Evolutionary conservation across 2,888 invertebrate species (phyloP), one percentile per base, ranked within the genome.

Genomic region (Quadriops clusia): DNA sequence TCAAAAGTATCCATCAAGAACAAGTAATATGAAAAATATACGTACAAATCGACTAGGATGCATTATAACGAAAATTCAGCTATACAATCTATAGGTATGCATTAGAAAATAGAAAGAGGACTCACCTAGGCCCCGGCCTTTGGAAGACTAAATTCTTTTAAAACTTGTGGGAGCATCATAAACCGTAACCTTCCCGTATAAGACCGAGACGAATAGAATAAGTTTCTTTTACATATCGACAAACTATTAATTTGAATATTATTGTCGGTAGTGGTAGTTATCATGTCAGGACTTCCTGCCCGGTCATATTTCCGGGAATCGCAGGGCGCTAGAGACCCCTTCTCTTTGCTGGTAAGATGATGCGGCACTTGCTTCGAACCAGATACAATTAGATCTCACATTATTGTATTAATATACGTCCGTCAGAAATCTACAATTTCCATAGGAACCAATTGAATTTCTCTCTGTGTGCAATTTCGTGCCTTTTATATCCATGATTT

Each of bases 241-340:
- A 34, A 38, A 36, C 39, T 44, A 44, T 46, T 44, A 46, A 44
- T 46, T 46, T 46, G 44, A 46, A 45, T 43, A 45, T 41, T 45
- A 40, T 43, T 41, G 44, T 45, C 42, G 40, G 38, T 40, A 38
- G 35, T 43, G 41, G 41, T 42, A 41, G 42, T 45, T 44, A 43
- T 37, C 41, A 36, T 43, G 43, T 42, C 39, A 42, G 42, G 37
- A 43, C 39, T 37, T 41, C 44, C n/a, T n/a, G n/a, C n/a, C 45
- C 36, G 39, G 47, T 47, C 47, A 46, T 43, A 38, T 43, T 47
- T 47, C 47, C 43, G 37, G 39, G 47, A 47, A 47, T 44, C 39
- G 41, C 37, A 36, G 42, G 40, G 39, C 38, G 31, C 39, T 36
- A 21, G 25, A 20, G 22, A 26, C 23, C 24, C 30, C 38, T 32